Evolutionary conservation across 1,140 invertebrate genomes (phyloP).

Genomic region (Listronotus bonariensis): DNA sequence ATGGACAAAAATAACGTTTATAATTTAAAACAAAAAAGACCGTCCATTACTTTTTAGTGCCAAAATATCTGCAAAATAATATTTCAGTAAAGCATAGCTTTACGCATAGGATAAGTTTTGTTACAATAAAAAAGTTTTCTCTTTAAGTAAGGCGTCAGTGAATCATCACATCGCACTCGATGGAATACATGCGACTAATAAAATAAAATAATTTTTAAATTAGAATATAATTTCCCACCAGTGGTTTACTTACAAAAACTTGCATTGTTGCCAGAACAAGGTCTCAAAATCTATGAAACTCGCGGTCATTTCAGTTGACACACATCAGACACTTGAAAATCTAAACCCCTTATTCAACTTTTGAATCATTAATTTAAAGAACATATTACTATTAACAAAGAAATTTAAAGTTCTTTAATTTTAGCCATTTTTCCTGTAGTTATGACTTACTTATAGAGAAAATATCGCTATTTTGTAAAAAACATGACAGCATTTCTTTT

Average conservation of each 20-base stretch:
- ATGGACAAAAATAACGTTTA: too few species aligned
- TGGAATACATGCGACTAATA: conserved; percentile 6
- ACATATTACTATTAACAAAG: too few species aligned
- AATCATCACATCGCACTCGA: neutral
- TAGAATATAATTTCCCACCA: conserved; percentile 20
- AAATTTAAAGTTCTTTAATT: too few species aligned
- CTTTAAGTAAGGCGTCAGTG: neutral
- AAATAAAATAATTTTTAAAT: conserved; percentile 25
- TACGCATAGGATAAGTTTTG: too few species aligned
- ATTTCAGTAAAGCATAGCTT: too few species aligned
- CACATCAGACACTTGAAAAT: conserved; percentile 26
- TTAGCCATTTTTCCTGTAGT: too few species aligned
- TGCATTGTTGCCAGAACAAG: conserved; percentile 22
- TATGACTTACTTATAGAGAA: too few species aligned
- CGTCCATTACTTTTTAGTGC: too few species aligned
- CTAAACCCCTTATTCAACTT: conserved; percentile 22
- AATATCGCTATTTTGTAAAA: too few species aligned
- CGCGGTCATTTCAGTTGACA: conserved; percentile 29
- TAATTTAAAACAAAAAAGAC: too few species aligned
- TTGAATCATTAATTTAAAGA: neutral
- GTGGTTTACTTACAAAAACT: conserved; percentile 23
- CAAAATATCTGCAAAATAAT: too few species aligned
- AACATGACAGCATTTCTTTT: too few species aligned
- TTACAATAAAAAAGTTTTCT: neutral
- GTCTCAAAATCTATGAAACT: conserved; percentile 20